phyloP scores from a whole-genome alignment of 2,888 invertebrate species.

The Sceliomorpha sp. region DNA sequence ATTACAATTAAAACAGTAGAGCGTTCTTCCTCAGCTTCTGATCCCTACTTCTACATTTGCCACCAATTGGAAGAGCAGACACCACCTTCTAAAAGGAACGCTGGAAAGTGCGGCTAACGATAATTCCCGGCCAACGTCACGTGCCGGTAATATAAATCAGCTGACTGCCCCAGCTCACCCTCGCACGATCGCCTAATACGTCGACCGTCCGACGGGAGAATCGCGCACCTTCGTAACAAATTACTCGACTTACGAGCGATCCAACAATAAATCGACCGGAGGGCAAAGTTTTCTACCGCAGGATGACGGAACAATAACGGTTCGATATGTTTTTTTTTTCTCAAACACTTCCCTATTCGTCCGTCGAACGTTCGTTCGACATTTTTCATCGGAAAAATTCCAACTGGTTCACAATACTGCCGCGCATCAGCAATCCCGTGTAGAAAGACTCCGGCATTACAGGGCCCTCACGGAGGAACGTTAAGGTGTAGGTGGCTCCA shows the following conservation, averaged over 20 bases:
- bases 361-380: too few species aligned
- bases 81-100: too few species aligned
- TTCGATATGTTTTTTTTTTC: too few species aligned
- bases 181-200: slow-evolving; percentile 74
- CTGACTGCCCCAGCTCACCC: slow-evolving; percentile 63
- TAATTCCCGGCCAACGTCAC: slow-evolving; percentile 75
- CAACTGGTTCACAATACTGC: neutral
- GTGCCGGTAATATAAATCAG: slow-evolving; percentile 77
- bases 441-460: slow-evolving; percentile 21
- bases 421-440: slow-evolving; percentile 20
- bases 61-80: slow-evolving; percentile 10
- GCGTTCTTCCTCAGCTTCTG: too few species aligned
- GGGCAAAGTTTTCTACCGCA: slow-evolving; percentile 7
- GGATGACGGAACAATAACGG: slow-evolving; percentile 39
- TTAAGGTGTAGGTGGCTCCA: slow-evolving; percentile 11
- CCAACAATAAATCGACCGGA: slow-evolving; percentile 65
- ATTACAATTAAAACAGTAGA: too few species aligned
- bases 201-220: slow-evolving; percentile 64
- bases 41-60: too few species aligned
- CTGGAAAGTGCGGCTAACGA: slow-evolving; percentile 69
- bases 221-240: slow-evolving; percentile 51
- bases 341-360: too few species aligned
- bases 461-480: slow-evolving; percentile 6
- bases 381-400: too few species aligned
- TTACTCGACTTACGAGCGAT: slow-evolving; percentile 64